Evolutionary conservation across 2,113 vertebrate genomes (phyloP), one percentile per base, ranked within the genome.

Genomic region (Phyllostomus discolor): DNA sequence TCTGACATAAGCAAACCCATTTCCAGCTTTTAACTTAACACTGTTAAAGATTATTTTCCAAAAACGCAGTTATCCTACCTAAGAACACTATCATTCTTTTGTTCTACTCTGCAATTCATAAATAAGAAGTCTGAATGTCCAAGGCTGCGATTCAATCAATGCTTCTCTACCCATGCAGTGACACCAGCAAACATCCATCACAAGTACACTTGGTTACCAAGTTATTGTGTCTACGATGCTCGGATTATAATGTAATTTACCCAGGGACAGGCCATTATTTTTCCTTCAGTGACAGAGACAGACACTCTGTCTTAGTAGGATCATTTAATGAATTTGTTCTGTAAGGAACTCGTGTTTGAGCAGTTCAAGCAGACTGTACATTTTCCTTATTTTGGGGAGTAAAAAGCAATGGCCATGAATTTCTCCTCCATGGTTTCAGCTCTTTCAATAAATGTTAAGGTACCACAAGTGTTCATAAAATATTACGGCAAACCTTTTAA

Each of bases 291-390:
- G 59, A 50, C 84, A 92, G 41, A 96, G 72, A 79, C 12, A 92
- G 67, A 26, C 43, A 80, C 38, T 67, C 80, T 94, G 33, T 91
- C 84, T 94, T 91, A 57, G 52, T 89, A 81, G 88, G 43, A 59
- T 38, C 26, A 69, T 64, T 89, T 91, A 94, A 81, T 91, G 89
- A 95, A 88, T 50, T 91, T 94, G 62, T 88, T 91, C n/a, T 54
- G 14, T 69, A 24, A 92, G 38, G 28, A 94, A 46, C 38, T 88
- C 66, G 85, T 78, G 43, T 54, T 83, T 81, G 38, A 83, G 52
- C n/a, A 89, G 54, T 80, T 94, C 50, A 80, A 54, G 33, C 33
- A 85, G 67, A 91, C 46, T 33, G 48, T 85, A 31, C 33, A 73
- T 86, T 83, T n/a, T 78, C 52, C 82, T 70, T 7, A 81, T 88